Evolutionary conservation across 2,888 invertebrate species (phyloP), one percentile per base, ranked within the genome.

Genomic region (Ichneumoninae sp.): DNA sequence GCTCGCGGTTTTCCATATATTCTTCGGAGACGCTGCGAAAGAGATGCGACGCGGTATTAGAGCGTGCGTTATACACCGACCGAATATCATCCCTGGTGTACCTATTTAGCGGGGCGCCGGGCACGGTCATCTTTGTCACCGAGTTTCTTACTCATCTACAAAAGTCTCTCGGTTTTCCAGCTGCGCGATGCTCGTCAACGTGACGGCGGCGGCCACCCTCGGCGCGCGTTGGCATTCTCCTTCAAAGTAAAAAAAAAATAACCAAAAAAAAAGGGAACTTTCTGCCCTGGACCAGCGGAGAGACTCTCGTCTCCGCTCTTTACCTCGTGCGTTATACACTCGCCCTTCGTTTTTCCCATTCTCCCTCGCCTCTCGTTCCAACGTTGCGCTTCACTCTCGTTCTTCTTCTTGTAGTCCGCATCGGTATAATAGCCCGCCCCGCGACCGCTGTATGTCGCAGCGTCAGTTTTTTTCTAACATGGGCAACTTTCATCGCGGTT

Each of bases 111-210:
- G 75, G 72, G 79, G 80, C 66, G 77, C 60, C 83, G 62, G 52
- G 68, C 70, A 54, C 71, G 62, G 76, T 81, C 76, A 76, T 80
- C 82, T 82, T 79, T 62, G 84, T 81, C 78, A 62, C 71, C 40
- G 79, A 80, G 77, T 82, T 85, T 85, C 85, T 83, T 81, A 68
- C 86, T 83, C 82, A 70, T 83, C 79, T 69, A 83, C 87, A 71
- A 86, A 86, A 79, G 84, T 86, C 80, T 84, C 83, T 87, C 87
- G 88, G 89, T 92, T 92, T 92, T 91, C 91, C 93, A 93, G 93
- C 93, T 93, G 93, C 91, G 92, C 92, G 89, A 88, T 86, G 90
- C 91, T 93, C 92, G 93, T 93, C 93, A 93, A 90, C 88, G 91
- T 90, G 87, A 91, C 90, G 90, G 89, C 88, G 89, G 85, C 88